These are phyloP conservation scores for Hyles euphorbiae DNA, from an alignment of 1,140 invertebrate genomes.

Conservation along the genomic window DNA sequence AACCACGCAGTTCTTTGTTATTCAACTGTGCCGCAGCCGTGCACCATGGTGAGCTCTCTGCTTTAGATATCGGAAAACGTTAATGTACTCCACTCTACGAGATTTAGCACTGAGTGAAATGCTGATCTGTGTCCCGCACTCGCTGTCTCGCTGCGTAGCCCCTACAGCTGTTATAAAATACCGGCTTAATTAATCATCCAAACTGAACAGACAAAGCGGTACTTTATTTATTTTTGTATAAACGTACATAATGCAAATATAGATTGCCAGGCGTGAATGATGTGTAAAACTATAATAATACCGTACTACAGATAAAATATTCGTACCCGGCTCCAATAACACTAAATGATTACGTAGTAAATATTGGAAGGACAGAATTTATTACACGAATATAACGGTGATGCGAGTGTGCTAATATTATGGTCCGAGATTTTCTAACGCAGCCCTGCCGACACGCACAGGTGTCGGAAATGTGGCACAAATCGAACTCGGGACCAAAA, in stretches of 20 bases:
- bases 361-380: constrained; percentile 58
- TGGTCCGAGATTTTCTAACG: constrained; percentile 47
- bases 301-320: constrained; percentile 29
- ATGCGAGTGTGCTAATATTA: constrained; percentile 57
- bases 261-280: no score
- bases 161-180: no score
- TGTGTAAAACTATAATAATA: no score
- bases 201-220: no score
- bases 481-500: constrained; percentile 36
- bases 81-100: constrained; percentile 57
- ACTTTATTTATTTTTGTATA: no score
- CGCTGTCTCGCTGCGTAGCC: no score
- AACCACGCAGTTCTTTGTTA: constrained; percentile 66
- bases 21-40: constrained; percentile 52
- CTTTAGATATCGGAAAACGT: constrained; percentile 69
- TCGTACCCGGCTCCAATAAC: constrained; percentile 53
- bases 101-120: constrained; percentile 44
- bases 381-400: constrained; percentile 62
- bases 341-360: constrained; percentile 47
- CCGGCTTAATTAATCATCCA: no score
- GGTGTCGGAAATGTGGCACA: constrained; percentile 58
- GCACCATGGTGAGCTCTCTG: constrained; percentile 44
- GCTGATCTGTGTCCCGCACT: not conserved
- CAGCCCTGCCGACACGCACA: constrained; percentile 45
- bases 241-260: no score